Evolutionary conservation across 2,888 invertebrate species (phyloP).

Genomic region (Chorisops tibialis): DNA sequence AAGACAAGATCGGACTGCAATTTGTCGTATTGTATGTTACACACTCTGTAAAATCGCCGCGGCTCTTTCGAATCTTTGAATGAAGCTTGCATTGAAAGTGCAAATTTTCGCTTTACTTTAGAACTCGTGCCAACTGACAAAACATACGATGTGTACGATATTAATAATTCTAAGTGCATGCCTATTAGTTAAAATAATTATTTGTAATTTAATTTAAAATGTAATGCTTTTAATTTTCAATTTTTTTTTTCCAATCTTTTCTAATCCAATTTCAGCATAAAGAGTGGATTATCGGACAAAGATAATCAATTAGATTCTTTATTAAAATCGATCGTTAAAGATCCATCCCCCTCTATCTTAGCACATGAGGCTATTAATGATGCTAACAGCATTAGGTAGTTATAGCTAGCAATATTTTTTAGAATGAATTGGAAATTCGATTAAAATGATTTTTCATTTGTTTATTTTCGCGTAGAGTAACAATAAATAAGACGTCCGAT

Average conservation of each 20-base stretch:
- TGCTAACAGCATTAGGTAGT: conserved; percentile 55
- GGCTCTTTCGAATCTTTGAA: too few species aligned
- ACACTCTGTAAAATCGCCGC: too few species aligned
- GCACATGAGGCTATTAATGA: conserved; percentile 59
- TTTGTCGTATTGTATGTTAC: too few species aligned
- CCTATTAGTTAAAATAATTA: too few species aligned
- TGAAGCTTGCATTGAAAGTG: too few species aligned
- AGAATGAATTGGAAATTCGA: conserved; percentile 1
- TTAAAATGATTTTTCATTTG: background rate
- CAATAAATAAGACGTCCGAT: conserved; percentile 52
- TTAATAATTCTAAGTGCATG: too few species aligned
- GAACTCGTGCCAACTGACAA: too few species aligned
- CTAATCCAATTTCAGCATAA: conserved; percentile 45
- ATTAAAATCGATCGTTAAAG: conserved; percentile 72
- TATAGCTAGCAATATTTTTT: conserved; percentile 26
- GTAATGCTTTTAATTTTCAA: conserved; percentile 5
- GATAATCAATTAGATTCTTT: conserved; percentile 68
- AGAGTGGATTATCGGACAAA: conserved; percentile 56
- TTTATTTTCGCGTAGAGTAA: conserved; percentile 42
- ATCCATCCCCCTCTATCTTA: conserved; percentile 58
- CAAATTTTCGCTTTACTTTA: too few species aligned
- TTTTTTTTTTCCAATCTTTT: conserved; percentile 7
- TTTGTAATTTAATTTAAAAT: background rate
- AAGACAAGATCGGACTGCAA: too few species aligned
- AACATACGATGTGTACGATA: too few species aligned